Percentiles rank a stretch among this genome's conserved stretches.
Evolutionary conservation across 2,113 vertebrate genomes (phyloP).

Genomic region (Nibea albiflora): DNA sequence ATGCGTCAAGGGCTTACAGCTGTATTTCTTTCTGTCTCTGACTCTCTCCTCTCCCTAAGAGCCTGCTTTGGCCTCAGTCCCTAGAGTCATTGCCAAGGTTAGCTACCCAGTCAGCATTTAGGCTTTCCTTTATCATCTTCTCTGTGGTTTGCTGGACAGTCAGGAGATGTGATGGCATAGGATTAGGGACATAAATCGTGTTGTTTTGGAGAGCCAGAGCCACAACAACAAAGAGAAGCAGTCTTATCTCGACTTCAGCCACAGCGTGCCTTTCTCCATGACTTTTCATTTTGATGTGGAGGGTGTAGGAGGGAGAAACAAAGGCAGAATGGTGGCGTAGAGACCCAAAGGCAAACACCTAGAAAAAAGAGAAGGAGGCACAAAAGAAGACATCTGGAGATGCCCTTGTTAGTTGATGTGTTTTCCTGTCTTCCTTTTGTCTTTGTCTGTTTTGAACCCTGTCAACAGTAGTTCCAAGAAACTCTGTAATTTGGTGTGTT

Average conservation of each 20-base stretch:
- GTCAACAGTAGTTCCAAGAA: neutral
- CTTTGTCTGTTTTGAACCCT: neutral
- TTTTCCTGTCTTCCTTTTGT: neutral
- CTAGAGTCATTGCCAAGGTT: slow-evolving; percentile 53
- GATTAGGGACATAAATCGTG: slow-evolving; percentile 42
- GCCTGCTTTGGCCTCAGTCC: slow-evolving; percentile 39
- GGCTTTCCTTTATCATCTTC: slow-evolving; percentile 39
- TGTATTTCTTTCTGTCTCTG: slow-evolving; percentile 39
- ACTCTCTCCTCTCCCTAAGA: slow-evolving; percentile 23
- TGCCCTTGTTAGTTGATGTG: neutral
- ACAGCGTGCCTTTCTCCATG: slow-evolving; percentile 13
- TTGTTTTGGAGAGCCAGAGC: slow-evolving; percentile 28
- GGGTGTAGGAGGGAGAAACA: slow-evolving; percentile 16
- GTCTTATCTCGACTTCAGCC: slow-evolving; percentile 3
- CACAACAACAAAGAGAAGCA: slow-evolving; percentile 8
- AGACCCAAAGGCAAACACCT: neutral
- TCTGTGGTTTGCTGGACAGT: slow-evolving; percentile 1
- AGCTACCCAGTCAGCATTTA: slow-evolving; percentile 52
- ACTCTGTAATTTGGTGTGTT: neutral
- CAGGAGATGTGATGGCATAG: slow-evolving; percentile 40
- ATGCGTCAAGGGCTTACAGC: slow-evolving; percentile 46
- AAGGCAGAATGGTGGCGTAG: neutral
- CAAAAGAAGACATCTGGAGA: neutral
- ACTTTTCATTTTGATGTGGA: slow-evolving; percentile 38
- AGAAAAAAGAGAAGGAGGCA: neutral